phyloP scores from a whole-genome alignment of 2,888 invertebrate species.

The Eulithis prunata region DNA sequence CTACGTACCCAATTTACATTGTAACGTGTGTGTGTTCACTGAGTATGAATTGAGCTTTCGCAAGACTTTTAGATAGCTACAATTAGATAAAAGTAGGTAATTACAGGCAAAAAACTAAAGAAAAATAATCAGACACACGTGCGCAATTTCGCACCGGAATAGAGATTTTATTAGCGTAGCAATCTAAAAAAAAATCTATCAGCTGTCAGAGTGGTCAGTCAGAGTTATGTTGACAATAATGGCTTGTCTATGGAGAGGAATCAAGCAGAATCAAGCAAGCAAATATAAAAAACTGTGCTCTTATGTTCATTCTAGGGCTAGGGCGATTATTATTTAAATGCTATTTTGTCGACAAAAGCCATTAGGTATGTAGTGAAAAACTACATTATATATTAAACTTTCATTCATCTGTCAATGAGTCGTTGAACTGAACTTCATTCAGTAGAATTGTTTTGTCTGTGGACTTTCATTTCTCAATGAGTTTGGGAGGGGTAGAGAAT shows the following conservation, averaged over 20 bases:
- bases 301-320: too few species aligned
- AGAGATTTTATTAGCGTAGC: not conserved
- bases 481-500: conserved; percentile 81
- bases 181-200: not conserved
- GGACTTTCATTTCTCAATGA: conserved; percentile 77
- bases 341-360: too few species aligned
- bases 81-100: not conserved
- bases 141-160: conserved; percentile 17
- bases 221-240: conserved; percentile 11
- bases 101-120: not conserved
- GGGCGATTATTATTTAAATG: too few species aligned
- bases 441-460: conserved; percentile 58
- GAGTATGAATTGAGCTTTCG: not conserved
- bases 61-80: not conserved
- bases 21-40: conserved; percentile 18
- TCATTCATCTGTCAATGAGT: conserved; percentile 42
- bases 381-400: conserved; percentile 3
- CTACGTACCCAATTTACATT: conserved; percentile 48
- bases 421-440: conserved; percentile 45
- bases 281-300: not conserved
- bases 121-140: conserved; percentile 30
- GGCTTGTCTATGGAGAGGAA: conserved; percentile 4
- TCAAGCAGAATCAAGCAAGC: conserved; percentile 1
- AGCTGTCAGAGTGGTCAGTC: conserved; percentile 7
- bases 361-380: too few species aligned